Evolutionary conservation across 2,888 invertebrate genomes (phyloP).

Genomic region (Hirudinaria manillensis): DNA sequence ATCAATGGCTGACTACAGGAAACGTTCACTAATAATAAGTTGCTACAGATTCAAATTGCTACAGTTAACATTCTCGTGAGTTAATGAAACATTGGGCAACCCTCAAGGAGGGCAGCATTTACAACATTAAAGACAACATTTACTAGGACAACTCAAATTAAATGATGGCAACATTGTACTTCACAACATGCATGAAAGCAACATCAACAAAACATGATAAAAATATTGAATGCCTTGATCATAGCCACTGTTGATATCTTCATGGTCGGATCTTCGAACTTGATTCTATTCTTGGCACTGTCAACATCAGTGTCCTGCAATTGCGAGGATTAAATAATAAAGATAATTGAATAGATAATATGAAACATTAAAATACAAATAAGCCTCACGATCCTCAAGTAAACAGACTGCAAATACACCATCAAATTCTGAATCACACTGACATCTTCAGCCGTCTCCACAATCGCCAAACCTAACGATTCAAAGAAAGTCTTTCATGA

Average conservation of each 20-base stretch:
- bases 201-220: background rate
- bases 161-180: no score
- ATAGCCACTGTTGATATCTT: conserved; percentile 25
- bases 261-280: conserved; percentile 25
- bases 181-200: background rate
- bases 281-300: conserved; percentile 17
- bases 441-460: conserved; percentile 7
- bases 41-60: no score
- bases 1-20: background rate
- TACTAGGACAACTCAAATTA: background rate
- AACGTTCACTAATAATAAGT: no score
- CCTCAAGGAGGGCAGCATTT: no score
- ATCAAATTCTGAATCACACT: conserved; percentile 25
- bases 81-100: no score
- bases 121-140: background rate
- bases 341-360: no score
- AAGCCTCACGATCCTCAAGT: conserved; percentile 20
- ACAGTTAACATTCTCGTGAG: no score
- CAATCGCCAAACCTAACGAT: conserved; percentile 12
- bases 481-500: background rate
- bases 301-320: conserved; percentile 27
- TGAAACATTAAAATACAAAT: background rate
- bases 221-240: conserved; percentile 14
- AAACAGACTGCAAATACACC: conserved; percentile 23
- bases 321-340: no score